These are phyloP conservation scores for Drosophila koepferae DNA, from an alignment of 2,888 invertebrate species.

Conservation along the genomic window DNA sequence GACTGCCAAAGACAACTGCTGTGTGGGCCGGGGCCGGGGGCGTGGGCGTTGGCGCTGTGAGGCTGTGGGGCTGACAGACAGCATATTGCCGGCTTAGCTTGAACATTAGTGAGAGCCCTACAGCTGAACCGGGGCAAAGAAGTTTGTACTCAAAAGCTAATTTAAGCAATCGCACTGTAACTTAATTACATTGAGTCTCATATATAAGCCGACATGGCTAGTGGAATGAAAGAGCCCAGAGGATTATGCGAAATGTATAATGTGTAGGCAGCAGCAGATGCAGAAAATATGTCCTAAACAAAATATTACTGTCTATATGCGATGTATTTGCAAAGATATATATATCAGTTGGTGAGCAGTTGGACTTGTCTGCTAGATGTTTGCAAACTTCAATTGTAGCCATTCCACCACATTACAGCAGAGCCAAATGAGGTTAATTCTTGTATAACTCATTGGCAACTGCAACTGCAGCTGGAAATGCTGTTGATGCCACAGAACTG, in stretches of 20 bases:
- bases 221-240: not conserved
- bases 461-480: constrained; percentile 5
- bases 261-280: not conserved
- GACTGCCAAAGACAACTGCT: constrained; percentile 23
- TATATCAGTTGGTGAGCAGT: too few relatives aligned
- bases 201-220: constrained; percentile 6
- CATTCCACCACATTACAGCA: not conserved
- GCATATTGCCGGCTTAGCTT: constrained; percentile 51
- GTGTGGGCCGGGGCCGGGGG: not conserved
- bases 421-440: constrained; percentile 22
- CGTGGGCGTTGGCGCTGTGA: too few relatives aligned
- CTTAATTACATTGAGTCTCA: constrained; percentile 42
- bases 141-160: constrained; percentile 17
- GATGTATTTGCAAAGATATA: not conserved
- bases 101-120: constrained; percentile 20
- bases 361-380: not conserved
- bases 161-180: constrained; percentile 33
- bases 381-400: not conserved
- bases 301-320: not conserved
- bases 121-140: constrained; percentile 1
- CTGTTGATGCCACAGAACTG: constrained; percentile 16
- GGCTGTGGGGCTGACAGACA: constrained; percentile 20
- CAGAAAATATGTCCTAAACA: not conserved
- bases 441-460: constrained; percentile 20
- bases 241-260: not conserved